Conservation (phyloP, 2,797 vertebrate genomes). For the Euthynnus affinis region DNA sequence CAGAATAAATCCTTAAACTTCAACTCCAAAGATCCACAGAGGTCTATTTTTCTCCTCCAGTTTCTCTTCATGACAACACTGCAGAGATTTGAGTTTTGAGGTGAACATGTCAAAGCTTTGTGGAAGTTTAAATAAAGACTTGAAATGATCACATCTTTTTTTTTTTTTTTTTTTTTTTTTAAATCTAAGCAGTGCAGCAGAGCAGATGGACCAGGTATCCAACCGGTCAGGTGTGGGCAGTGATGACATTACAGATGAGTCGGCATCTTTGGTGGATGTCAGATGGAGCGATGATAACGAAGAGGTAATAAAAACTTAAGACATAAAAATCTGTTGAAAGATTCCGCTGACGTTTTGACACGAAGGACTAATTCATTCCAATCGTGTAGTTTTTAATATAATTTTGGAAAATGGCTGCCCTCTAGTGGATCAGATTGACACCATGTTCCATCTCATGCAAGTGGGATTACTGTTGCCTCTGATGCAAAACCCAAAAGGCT, state of each 20-base stretch:
- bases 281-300: constrained; percentile 73
- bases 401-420: constrained; percentile 16
- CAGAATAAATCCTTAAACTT: constrained; percentile 3
- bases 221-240: constrained; percentile 63
- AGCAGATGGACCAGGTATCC: constrained; percentile 76
- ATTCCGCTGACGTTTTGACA: neutral
- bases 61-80: neutral
- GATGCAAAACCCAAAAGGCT: constrained; percentile 28
- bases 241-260: constrained; percentile 78
- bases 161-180: constrained; percentile 1
- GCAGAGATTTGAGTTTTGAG: neutral
- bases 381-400: neutral
- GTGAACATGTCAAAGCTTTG: too few species aligned
- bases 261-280: constrained; percentile 55
- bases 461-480: constrained; percentile 9
- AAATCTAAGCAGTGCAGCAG: constrained; percentile 33
- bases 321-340: neutral
- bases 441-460: constrained; percentile 27
- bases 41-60: neutral
- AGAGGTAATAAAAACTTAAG: constrained; percentile 58
- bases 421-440: constrained; percentile 36
- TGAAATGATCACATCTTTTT: neutral
- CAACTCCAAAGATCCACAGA: neutral
- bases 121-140: too few species aligned
- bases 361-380: neutral